Evolutionary conservation across 2,797 vertebrate genomes (phyloP).

Genomic region (Gymnocypris eckloni): DNA sequence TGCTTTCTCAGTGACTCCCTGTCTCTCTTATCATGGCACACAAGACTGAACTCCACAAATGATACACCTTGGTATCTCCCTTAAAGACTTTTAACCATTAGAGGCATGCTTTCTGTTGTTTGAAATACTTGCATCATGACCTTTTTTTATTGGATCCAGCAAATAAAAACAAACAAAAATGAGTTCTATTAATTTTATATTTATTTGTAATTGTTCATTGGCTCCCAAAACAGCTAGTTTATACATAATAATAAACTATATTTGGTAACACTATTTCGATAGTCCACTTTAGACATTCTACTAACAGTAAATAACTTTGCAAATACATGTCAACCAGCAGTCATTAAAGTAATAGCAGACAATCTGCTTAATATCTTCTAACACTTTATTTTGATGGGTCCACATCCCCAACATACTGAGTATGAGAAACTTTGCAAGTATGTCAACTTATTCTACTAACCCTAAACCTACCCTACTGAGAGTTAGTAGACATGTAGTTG

Average conservation of each 20-base stretch:
- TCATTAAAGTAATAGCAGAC: too few species aligned
- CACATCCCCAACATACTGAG: too few species aligned
- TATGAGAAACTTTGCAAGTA: too few species aligned
- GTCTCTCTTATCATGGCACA: constrained; percentile 11
- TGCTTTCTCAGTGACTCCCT: constrained; percentile 18
- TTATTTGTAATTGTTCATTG: neutral
- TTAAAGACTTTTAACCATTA: neutral
- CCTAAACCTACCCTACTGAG: too few species aligned
- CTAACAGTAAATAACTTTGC: too few species aligned
- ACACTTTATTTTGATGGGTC: too few species aligned
- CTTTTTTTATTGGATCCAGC: neutral
- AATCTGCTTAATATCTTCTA: too few species aligned
- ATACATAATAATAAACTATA: neutral
- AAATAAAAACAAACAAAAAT: neutral
- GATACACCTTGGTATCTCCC: neutral
- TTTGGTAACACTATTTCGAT: too few species aligned
- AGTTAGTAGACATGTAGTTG: too few species aligned
- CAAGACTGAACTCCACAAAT: neutral
- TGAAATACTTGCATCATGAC: neutral
- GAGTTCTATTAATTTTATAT: neutral
- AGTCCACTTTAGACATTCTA: too few species aligned
- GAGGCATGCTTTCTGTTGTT: neutral
- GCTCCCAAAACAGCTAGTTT: neutral
- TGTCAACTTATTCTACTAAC: too few species aligned
- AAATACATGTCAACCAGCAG: too few species aligned